Base-by-base conservation (phyloP, 1,140 invertebrate genomes). In the Oncopodura yosiiana region DNA sequence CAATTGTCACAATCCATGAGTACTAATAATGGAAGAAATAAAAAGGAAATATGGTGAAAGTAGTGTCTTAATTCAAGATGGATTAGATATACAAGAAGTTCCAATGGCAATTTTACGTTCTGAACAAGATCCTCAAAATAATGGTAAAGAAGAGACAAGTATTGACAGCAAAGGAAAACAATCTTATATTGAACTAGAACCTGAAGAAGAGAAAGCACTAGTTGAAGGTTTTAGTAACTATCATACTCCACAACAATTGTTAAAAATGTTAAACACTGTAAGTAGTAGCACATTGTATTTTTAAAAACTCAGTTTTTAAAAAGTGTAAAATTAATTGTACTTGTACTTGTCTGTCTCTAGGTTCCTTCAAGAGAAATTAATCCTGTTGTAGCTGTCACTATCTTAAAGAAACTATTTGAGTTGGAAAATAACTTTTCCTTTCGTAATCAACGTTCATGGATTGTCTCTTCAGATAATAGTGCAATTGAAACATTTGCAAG, bases 11-110 rank as follows among this genome's bases (percentile, higher is more conserved):
- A 6, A 14, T 6, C 32, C 32, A 8, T 14, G 6, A 34, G 32
- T 34, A 6, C 6, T 14, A 14, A 8, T 34, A 34, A 34, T 34
- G 32, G 32, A 34, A 14, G 14, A 8, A 6, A 14, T 34, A 6
- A 30, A 24, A n/a, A 54, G 38, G 39, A 59, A 65, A 29, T 51
- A 73, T 30, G 67, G 69, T 14, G 69, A 73, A 32, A 74, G 74
- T n/a, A 77, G 76, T 11, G 77, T 82, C 30, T 67, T 85, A 30
- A 66, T 81, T 24, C 81, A 86, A 70, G 80, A 82, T 68, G 82
- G 81, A 21, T 65, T 71, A 2, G 71, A 76, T 34, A 79, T 86
- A 32, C 76, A 79, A 58, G 83, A 86, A 67, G 68, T 85, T 36
- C 82, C 82, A 2, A 67, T 81, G 4, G 75, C 83, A 43, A 75